Evolutionary conservation across 2,113 vertebrate genomes (phyloP), one percentile per base, ranked within the genome.

Genomic region (Plecotus auritus): DNA sequence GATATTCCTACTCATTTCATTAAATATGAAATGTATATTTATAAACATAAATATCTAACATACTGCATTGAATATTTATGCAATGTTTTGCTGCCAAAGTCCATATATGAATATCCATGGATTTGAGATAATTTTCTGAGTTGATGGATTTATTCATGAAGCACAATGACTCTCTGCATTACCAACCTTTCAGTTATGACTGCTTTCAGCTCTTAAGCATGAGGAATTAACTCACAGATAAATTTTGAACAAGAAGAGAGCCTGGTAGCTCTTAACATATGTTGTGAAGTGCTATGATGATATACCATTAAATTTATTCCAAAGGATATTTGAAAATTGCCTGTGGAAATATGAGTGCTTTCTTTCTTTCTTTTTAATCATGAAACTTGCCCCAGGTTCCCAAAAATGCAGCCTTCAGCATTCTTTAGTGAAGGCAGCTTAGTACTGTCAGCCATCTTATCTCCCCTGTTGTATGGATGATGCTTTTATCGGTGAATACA

Each of bases 331-430:
- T 97, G 95, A 77, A 96, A 97, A 97, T 96, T 97, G 88, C 88
- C 95, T 97, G 73, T 67, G 95, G 97, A 97, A 97, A 96, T 96
- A 96, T 97, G 88, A 96, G 18, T 35, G 11, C 20, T 84, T 97
- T 97, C 76, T 86, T 89, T 83, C 78, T 98, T 98, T 95, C 81
- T 88, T 95, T 98, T 98, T 98, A 98, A 98, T 98, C 96, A 98
- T 94, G 88, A 73, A 95, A 40, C 88, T 83, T 98, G 93, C 97
- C 94, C 70, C 84, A 81, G 88, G 97, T 97, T 98, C 95, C 96
- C 95, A 88, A 96, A 97, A 97, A 97, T 89, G 95, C 96, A 97
- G 37, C n/a, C 94, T 94, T 98, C 97, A 98, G 97, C 96, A 88
- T 95, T 97, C 85, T 97, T 97, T 95, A 97, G 93, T 95, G 96